These are phyloP conservation scores for Drosophila macrospina DNA, from an alignment of 2,888 invertebrate species.

Conservation along the genomic window DNA sequence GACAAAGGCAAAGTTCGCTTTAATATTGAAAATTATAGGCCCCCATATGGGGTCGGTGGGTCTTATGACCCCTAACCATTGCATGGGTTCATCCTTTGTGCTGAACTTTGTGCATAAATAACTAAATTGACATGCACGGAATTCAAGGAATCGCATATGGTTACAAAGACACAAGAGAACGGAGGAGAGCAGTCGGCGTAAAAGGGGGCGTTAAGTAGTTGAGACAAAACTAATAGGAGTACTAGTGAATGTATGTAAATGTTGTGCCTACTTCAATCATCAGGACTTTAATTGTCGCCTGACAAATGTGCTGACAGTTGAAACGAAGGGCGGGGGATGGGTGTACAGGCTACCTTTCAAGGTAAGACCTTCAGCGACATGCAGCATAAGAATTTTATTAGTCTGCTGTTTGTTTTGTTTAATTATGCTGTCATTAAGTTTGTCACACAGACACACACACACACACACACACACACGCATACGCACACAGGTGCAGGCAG, in stretches of 20 bases:
- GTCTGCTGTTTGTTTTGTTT: slow-evolving; percentile 76
- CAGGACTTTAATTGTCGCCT: slow-evolving; percentile 52
- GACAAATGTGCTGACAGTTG: slow-evolving; percentile 15
- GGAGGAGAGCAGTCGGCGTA: too few species aligned
- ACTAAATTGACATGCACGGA: slow-evolving; percentile 38
- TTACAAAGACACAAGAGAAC: not conserved
- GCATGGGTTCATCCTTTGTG: slow-evolving; percentile 42
- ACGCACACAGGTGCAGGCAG: slow-evolving; percentile 10
- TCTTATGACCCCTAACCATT: not conserved
- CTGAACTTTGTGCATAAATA: slow-evolving; percentile 59
- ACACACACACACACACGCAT: slow-evolving; percentile 12
- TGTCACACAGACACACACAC: slow-evolving; percentile 50
- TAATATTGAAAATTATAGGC: slow-evolving; percentile 51
- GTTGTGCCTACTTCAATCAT: slow-evolving; percentile 58
- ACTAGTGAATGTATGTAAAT: slow-evolving; percentile 22
- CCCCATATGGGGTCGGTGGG: not conserved
- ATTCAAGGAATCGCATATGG: slow-evolving; percentile 28
- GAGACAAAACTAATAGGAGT: slow-evolving; percentile 2
- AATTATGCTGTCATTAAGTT: slow-evolving; percentile 79
- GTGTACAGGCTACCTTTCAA: slow-evolving; percentile 30
- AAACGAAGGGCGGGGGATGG: too few species aligned
- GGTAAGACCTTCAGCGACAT: slow-evolving; percentile 46
- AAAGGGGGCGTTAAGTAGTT: not conserved
- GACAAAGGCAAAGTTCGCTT: slow-evolving; percentile 44
- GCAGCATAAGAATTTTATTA: slow-evolving; percentile 71